phyloP scores from a whole-genome alignment of 92 coral and sea anemone genomes.

The Siderastrea radians region DNA sequence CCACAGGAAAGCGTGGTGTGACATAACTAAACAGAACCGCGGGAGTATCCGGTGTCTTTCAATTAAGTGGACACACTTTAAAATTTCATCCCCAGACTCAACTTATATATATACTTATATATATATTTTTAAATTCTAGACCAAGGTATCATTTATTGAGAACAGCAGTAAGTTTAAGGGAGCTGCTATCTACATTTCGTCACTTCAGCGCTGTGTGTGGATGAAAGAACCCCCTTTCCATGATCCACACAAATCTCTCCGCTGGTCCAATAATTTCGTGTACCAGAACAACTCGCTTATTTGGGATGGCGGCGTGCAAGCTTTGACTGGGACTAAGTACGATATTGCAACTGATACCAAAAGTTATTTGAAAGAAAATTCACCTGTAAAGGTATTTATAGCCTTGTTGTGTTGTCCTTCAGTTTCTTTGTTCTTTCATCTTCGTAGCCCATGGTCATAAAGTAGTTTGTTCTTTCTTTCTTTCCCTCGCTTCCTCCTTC shows the following conservation, averaged over 20 bases:
- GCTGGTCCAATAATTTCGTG: conserved; percentile 80
- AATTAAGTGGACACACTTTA: no score
- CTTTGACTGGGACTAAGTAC: conserved; percentile 51
- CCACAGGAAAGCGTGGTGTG: no score
- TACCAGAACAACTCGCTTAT: conserved; percentile 74
- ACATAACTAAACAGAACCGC: no score
- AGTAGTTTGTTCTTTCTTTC: not conserved
- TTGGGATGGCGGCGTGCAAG: not conserved
- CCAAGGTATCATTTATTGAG: conserved; percentile 78
- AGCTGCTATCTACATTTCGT: conserved; percentile 84
- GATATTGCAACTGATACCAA: conserved; percentile 85
- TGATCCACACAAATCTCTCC: conserved; percentile 72
- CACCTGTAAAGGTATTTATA: conserved; percentile 8
- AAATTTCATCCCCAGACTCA: no score
- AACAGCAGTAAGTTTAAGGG: conserved; percentile 86
- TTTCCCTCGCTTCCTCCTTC: not conserved
- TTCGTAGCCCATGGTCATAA: not conserved
- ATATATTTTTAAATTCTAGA: conserved; percentile 49
- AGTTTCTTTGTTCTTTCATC: not conserved
- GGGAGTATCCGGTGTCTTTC: no score
- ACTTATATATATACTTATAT: not conserved
- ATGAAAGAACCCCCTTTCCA: conserved; percentile 63
- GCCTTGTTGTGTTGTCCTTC: not conserved
- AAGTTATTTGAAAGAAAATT: not conserved
- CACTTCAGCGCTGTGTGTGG: conserved; percentile 87